A percentile compares a stretch with the other conserved stretches of the same genome.
These are phyloP conservation scores for Magallana angulata DNA, from an alignment of 1,140 invertebrate species.

Conservation along the genomic window DNA sequence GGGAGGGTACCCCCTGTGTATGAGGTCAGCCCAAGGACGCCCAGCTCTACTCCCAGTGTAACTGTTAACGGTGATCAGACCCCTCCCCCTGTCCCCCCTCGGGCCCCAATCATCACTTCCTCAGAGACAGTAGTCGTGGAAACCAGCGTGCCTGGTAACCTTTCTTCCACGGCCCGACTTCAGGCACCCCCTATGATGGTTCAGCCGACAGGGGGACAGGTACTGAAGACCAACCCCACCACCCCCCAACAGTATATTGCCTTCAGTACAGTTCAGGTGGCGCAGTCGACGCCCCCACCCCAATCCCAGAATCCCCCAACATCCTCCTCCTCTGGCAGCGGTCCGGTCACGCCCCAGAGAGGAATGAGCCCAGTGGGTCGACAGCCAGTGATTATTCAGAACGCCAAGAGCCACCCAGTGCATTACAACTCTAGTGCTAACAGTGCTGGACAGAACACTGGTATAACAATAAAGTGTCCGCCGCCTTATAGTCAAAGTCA, in stretches of 20 bases:
- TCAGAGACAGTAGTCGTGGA: constrained; percentile 48
- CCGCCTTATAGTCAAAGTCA: constrained; percentile 41
- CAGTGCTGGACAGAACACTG: constrained; percentile 35
- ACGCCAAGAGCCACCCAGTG: constrained; percentile 38
- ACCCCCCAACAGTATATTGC: constrained; percentile 61
- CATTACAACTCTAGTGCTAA: constrained; percentile 18
- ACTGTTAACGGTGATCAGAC: constrained; percentile 78
- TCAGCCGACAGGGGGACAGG: background rate
- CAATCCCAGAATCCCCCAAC: constrained; percentile 55
- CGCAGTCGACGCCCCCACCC: constrained; percentile 47
- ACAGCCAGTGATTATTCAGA: constrained; percentile 77
- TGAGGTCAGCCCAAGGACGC: constrained; percentile 6
- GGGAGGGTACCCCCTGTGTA: constrained; percentile 14
- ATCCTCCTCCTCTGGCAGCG: constrained; percentile 53
- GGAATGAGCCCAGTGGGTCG: constrained; percentile 52
- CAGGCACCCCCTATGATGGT: constrained; percentile 81
- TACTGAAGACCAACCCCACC: background rate
- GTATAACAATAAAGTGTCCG: constrained; percentile 54
- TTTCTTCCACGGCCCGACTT: constrained; percentile 85
- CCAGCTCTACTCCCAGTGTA: constrained; percentile 18
- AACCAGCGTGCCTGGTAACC: constrained; percentile 65
- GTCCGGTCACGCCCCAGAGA: constrained; percentile 63
- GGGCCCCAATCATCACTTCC: constrained; percentile 66
- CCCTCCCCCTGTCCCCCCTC: constrained; percentile 87
- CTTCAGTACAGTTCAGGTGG: constrained; percentile 58